Percentiles rank a stretch among this genome's conserved stretches.
phyloP scores from a whole-genome alignment of 2,888 invertebrate species.

The Linnaemya vulpina region DNA sequence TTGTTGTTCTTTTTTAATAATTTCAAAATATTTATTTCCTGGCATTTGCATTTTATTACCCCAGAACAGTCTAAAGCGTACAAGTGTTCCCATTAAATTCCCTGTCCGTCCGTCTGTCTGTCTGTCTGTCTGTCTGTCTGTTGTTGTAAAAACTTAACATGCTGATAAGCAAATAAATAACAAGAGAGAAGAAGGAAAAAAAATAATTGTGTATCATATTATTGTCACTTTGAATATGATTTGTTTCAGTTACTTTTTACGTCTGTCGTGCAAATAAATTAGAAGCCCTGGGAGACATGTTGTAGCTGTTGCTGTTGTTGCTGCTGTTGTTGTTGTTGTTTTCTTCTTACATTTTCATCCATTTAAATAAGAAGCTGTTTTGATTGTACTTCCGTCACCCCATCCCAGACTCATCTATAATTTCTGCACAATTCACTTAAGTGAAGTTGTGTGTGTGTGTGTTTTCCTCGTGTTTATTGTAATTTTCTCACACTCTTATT shows the following conservation, averaged over 20 bases:
- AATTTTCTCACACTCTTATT: constrained; percentile 60
- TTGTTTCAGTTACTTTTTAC: constrained; percentile 6
- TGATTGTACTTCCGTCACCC: constrained; percentile 59
- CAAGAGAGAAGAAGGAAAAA: too few species aligned
- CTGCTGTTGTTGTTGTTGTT: too few species aligned
- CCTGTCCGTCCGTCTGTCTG: background rate
- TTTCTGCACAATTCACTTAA: constrained; percentile 38
- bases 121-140: background rate
- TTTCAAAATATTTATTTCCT: background rate
- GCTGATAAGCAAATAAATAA: constrained; percentile 30
- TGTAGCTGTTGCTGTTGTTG: too few species aligned
- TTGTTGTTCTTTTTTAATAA: too few species aligned
- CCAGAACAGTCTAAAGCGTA: background rate
- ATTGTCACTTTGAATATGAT: constrained; percentile 48
- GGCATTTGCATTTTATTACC: background rate
- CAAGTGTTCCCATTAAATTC: background rate
- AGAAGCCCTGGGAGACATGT: constrained; percentile 58
- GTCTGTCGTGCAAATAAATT: constrained; percentile 32
- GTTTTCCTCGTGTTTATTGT: constrained; percentile 44
- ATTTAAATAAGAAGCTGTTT: constrained; percentile 33
- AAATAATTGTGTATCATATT: constrained; percentile 38
- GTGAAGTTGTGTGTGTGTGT: constrained; percentile 10
- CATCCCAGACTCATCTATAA: constrained; percentile 43
- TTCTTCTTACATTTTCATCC: constrained; percentile 20
- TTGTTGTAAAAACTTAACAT: constrained; percentile 3